Evolutionary conservation across 2,113 vertebrate species (phyloP), one percentile per base, ranked within the genome.

Genomic region (Melospiza melodia): DNA sequence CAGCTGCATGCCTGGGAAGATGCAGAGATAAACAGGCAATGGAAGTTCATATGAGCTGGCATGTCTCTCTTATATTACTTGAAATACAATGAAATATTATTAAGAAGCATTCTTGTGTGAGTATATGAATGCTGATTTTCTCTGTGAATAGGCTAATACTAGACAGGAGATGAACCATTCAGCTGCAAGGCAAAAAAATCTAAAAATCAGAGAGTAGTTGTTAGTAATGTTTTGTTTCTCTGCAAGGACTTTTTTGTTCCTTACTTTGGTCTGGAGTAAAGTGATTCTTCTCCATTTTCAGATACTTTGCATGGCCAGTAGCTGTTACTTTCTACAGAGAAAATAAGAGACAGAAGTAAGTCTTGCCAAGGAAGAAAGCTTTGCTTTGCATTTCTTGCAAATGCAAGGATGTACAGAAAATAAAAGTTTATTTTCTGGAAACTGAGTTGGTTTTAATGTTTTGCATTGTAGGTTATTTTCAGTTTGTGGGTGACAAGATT

Each of bases 91-190:
- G 54, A 91, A 91, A 79, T 89, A 82, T 59, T 93, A 89, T 27
- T 72, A 68, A 89, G 67, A 69, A 85, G 30, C 21, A 35, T 79
- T 87, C 67, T 76, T 82, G 16, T 54, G 21, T 43, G 48, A 89
- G 49, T 83, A 16, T 58, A 71, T 93, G 87, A 95, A 87, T 95
- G 62, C 81, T 90, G 54, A 91, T 95, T 82, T 89, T 46, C 59
- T 73, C n/a, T 63, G 3, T 93, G 72, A 90, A 86, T 86, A 72
- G 76, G 44, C 55, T 80, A 77, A 4, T 58, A 30, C 72, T 54
- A 94, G 68, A 74, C 15, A 76, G 58, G 79, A 94, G 75, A 88
- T 63, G 59, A 90, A 76, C 72, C 46, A 80, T 90, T 92, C 94
- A 84, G n/a, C 75, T 84, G 37, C 89, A 75, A 75, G 87, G 62